phyloP scores from a whole-genome alignment of 2,888 invertebrate species.

The Cheilosia grossa region DNA sequence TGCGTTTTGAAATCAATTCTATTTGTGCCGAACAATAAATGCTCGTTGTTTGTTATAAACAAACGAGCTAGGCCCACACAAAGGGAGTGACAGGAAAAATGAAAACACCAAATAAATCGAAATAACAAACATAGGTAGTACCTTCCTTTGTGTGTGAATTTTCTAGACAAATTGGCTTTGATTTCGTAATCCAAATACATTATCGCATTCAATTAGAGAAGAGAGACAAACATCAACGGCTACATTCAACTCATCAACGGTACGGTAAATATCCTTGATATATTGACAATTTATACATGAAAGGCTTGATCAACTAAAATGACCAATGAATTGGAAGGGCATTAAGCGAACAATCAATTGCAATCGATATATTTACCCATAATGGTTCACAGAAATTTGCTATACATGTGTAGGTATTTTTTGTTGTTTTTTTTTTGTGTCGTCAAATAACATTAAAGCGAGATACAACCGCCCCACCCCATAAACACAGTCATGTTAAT shows the following conservation, averaged over 20 bases:
- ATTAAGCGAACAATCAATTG: constrained; percentile 36
- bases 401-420: not conserved
- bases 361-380: constrained; percentile 28
- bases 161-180: constrained; percentile 48
- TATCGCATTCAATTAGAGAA: constrained; percentile 38
- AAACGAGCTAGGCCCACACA: constrained; percentile 15
- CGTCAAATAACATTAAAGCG: constrained; percentile 55
- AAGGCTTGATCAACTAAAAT: constrained; percentile 45
- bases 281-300: not conserved
- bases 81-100: not conserved
- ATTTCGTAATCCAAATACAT: constrained; percentile 39
- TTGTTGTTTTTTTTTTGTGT: no score
- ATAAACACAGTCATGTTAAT: constrained; percentile 44
- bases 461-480: constrained; percentile 46
- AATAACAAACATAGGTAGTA: not conserved
- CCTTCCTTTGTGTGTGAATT: constrained; percentile 5
- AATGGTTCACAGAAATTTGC: not conserved
- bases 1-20: constrained; percentile 34
- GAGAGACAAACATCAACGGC: not conserved
- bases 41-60: constrained; percentile 8
- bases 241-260: constrained; percentile 14
- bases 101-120: not conserved
- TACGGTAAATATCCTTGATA: constrained; percentile 13
- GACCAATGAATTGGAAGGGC: constrained; percentile 62
- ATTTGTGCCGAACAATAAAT: constrained; percentile 36